Evolutionary conservation across 1,140 invertebrate species (phyloP).

Genomic region (Brachionus asplanchnoidis): DNA sequence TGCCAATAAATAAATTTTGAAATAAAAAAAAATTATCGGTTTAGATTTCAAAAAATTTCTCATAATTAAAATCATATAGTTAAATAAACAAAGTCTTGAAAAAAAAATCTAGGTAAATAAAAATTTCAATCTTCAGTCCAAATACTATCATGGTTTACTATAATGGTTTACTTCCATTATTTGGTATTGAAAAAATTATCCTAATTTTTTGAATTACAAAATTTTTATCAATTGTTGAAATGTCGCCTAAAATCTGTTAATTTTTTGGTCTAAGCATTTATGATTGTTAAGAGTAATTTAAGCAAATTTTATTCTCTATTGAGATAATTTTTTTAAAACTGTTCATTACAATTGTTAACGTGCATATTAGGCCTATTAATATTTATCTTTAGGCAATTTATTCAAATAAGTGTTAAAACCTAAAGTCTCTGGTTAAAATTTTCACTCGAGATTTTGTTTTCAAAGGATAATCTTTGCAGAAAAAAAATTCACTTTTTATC

Average conservation of each 20-base stretch:
- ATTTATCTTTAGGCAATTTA: constrained; percentile 4
- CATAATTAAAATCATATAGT: too few relatives aligned
- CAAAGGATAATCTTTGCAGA: not conserved
- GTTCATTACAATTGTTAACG: not conserved
- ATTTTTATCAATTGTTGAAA: not conserved
- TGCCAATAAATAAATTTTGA: too few relatives aligned
- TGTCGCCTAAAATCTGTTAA: not conserved
- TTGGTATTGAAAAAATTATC: not conserved
- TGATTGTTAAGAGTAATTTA: not conserved
- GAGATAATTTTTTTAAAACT: not conserved
- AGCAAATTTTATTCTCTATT: not conserved
- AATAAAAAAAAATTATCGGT: too few relatives aligned
- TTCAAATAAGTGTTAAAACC: not conserved
- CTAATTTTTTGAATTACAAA: not conserved
- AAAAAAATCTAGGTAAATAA: too few relatives aligned
- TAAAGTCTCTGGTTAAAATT: not conserved
- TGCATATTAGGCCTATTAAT: not conserved
- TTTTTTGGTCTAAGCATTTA: not conserved
- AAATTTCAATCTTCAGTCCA: too few relatives aligned
- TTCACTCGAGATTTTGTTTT: not conserved
- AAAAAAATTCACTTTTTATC: not conserved
- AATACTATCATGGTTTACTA: too few relatives aligned
- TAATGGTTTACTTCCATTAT: not conserved
- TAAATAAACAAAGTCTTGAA: too few relatives aligned
- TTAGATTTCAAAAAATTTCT: too few relatives aligned